Conservation (phyloP, 2,797 vertebrate genomes). For the Cossypha niveicapilla region DNA sequence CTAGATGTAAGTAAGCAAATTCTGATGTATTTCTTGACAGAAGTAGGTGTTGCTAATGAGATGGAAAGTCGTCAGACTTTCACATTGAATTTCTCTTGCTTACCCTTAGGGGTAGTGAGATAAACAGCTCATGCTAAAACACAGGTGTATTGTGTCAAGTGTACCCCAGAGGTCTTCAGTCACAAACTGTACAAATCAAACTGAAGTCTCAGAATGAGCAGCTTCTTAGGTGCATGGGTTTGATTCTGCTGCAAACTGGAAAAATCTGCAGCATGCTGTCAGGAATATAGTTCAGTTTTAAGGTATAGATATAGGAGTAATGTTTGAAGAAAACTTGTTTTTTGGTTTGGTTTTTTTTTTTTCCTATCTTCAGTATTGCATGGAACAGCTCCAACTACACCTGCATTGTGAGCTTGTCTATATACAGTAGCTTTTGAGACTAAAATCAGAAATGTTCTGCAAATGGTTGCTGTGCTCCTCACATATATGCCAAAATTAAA, state of each 20-base stretch:
- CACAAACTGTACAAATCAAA: not conserved
- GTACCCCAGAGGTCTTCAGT: not conserved
- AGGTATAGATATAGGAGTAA: not conserved
- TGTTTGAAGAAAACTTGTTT: not conserved
- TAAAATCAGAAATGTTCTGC: not conserved
- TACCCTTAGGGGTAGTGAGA: not conserved
- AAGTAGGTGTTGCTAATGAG: not conserved
- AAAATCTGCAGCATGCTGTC: not conserved
- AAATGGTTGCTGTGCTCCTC: not conserved
- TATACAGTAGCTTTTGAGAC: not conserved
- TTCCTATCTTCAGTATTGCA: not conserved
- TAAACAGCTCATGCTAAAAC: not conserved
- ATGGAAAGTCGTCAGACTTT: not conserved
- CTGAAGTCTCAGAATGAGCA: not conserved
- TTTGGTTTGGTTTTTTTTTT: not conserved
- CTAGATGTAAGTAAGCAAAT: slow-evolving; percentile 88
- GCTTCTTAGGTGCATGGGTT: not conserved
- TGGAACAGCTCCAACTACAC: not conserved
- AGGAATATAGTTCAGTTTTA: not conserved
- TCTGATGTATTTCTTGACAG: not conserved
- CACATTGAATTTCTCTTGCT: not conserved
- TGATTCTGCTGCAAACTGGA: not conserved
- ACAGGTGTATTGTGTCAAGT: not conserved
- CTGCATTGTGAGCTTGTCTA: not conserved
- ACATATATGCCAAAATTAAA: not conserved